These are phyloP conservation scores for Elysia chlorotica DNA, from an alignment of 1,140 invertebrate species.

Conservation along the genomic window DNA sequence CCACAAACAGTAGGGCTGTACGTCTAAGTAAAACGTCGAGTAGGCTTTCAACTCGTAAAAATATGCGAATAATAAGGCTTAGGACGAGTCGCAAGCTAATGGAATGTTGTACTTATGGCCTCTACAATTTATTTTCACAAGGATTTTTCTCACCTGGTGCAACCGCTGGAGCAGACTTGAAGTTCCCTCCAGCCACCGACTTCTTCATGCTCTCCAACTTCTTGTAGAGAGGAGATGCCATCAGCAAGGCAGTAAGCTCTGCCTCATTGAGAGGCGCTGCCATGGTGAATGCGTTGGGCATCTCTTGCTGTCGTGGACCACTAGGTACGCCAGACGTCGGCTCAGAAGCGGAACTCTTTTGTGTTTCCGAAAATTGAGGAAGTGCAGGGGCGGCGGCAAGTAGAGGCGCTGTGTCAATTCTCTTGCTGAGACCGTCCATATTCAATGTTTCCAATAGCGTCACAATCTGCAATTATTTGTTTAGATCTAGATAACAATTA, in stretches of 20 bases:
- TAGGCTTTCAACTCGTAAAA: too few relatives aligned
- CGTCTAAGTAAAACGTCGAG: too few relatives aligned
- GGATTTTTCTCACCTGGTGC: not conserved
- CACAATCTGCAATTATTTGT: slow-evolving; percentile 44
- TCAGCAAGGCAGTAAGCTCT: slow-evolving; percentile 50
- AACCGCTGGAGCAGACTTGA: slow-evolving; percentile 2
- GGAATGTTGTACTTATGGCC: too few relatives aligned
- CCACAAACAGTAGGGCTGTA: too few relatives aligned
- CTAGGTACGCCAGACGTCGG: not conserved
- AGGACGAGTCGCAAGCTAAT: too few relatives aligned
- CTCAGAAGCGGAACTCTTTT: too few relatives aligned
- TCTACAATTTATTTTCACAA: too few relatives aligned
- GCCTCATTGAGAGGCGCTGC: slow-evolving; percentile 56
- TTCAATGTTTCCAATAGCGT: slow-evolving; percentile 51
- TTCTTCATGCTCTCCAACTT: slow-evolving; percentile 57
- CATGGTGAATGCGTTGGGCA: slow-evolving; percentile 47
- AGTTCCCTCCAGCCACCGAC: slow-evolving; percentile 38
- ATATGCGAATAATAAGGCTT: too few relatives aligned
- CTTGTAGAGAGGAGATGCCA: slow-evolving; percentile 57
- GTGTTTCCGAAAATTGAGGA: too few relatives aligned
- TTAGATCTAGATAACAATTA: too few relatives aligned
- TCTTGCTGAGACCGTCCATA: slow-evolving; percentile 31
- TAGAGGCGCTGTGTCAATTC: not conserved
- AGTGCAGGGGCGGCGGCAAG: not conserved
- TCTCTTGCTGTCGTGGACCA: not conserved